phyloP scores from a whole-genome alignment of 92 coral and sea anemone species.

The Scolanthus callimorphus region DNA sequence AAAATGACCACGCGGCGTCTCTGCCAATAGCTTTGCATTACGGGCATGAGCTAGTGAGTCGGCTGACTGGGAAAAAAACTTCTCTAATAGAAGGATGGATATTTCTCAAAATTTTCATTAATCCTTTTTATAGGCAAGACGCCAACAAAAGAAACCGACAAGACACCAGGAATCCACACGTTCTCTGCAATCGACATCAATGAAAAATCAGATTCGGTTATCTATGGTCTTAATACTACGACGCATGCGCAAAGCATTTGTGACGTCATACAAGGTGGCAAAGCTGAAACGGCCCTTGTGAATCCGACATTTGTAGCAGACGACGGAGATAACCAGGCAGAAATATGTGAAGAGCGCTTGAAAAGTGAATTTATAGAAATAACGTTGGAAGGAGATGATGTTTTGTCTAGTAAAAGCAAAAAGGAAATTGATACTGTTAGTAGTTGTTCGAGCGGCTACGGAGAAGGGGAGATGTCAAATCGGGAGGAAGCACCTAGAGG shows the following conservation, averaged over 20 bases:
- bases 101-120: too few relatives aligned
- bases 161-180: neutral
- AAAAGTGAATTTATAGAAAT: neutral
- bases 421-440: neutral
- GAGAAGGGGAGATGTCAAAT: slow-evolving; percentile 1
- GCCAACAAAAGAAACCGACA: neutral
- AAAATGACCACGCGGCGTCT: too few relatives aligned
- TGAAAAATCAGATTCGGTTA: neutral
- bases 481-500: neutral
- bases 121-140: too few relatives aligned
- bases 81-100: too few relatives aligned
- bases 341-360: neutral
- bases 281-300: slow-evolving; percentile 18
- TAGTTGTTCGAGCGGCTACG: slow-evolving; percentile 23
- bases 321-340: slow-evolving; percentile 1
- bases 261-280: slow-evolving; percentile 38
- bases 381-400: neutral
- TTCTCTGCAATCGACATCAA: neutral
- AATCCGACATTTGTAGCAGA: slow-evolving; percentile 48
- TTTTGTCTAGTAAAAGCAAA: slow-evolving; percentile 1
- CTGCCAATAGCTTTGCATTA: too few relatives aligned
- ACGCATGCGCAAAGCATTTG: slow-evolving; percentile 17
- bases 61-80: too few relatives aligned
- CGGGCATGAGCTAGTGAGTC: too few relatives aligned
- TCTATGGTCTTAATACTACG: neutral